These are phyloP conservation scores for Ctenomys sociabilis DNA, from an alignment of 2,113 vertebrate genomes.

Conservation along the genomic window DNA sequence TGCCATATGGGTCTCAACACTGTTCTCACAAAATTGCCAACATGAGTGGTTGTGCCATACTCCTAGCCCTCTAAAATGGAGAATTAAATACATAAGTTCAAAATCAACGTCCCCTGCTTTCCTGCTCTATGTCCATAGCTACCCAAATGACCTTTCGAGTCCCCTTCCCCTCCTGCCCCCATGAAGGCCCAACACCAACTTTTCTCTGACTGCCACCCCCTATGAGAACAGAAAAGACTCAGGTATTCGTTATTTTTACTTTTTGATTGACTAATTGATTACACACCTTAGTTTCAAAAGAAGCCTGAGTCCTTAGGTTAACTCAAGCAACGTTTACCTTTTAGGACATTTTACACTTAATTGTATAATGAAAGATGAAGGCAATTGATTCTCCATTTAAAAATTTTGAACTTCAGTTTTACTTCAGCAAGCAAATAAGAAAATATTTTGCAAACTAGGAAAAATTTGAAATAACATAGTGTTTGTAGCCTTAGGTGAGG, in stretches of 20 bases:
- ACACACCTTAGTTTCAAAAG: slow-evolving; percentile 64
- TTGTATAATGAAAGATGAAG: slow-evolving; percentile 27
- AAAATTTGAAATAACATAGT: slow-evolving; percentile 45
- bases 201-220: slow-evolving; percentile 57
- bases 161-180: neutral
- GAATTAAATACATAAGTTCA: neutral
- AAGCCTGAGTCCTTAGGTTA: slow-evolving; percentile 64
- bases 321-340: slow-evolving; percentile 64
- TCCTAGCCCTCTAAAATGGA: neutral
- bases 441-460: slow-evolving; percentile 61
- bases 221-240: slow-evolving; percentile 69
- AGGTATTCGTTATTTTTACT: slow-evolving; percentile 69
- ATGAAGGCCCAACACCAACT: slow-evolving; percentile 38
- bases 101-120: neutral
- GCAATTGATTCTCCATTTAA: slow-evolving; percentile 9
- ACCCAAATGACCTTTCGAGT: slow-evolving; percentile 68
- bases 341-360: slow-evolving; percentile 44
- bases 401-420: slow-evolving; percentile 52
- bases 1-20: neutral
- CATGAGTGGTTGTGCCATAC: neutral
- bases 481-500: neutral
- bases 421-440: slow-evolving; percentile 59
- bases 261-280: slow-evolving; percentile 70
- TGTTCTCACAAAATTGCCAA: neutral
- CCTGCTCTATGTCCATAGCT: slow-evolving; percentile 32